Conservation (phyloP, 2,113 vertebrate genomes). For the Andinoacara biseriatus region DNA sequence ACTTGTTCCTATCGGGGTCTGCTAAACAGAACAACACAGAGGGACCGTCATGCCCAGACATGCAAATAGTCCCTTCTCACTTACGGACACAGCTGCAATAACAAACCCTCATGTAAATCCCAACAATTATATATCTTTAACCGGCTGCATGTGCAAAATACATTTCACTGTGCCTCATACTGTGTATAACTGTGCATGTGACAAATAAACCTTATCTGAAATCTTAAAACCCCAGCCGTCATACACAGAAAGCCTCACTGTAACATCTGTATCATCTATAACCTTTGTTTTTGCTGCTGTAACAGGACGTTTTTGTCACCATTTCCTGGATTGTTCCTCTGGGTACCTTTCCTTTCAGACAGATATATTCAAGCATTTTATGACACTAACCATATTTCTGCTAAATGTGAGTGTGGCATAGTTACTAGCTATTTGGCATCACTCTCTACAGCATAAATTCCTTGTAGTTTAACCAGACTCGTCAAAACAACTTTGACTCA, state of each 20-base stretch:
- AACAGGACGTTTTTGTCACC: not conserved
- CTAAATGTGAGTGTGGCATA: not conserved
- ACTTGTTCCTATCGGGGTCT: not conserved
- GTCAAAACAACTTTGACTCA: not conserved
- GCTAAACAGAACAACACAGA: not conserved
- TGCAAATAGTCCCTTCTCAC: not conserved
- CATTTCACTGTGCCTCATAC: no score
- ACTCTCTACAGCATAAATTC: not conserved
- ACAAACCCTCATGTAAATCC: no score
- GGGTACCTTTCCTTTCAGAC: not conserved
- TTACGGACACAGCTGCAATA: no score
- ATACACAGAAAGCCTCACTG: not conserved
- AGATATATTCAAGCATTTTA: not conserved
- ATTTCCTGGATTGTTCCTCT: not conserved
- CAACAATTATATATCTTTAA: no score
- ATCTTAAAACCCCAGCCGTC: not conserved
- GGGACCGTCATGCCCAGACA: rapidly evolving
- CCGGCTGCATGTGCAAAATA: no score
- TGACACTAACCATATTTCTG: not conserved
- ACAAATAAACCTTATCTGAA: no score
- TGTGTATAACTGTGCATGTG: no score
- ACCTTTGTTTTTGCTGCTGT: no score
- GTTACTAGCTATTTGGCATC: not conserved
- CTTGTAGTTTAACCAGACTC: not conserved
- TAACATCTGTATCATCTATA: no score